Percentiles rank a stretch among this genome's conserved stretches.
Evolutionary conservation across 2,113 vertebrate genomes (phyloP).

Genomic region (Hypocryptadius cinnamomeus): DNA sequence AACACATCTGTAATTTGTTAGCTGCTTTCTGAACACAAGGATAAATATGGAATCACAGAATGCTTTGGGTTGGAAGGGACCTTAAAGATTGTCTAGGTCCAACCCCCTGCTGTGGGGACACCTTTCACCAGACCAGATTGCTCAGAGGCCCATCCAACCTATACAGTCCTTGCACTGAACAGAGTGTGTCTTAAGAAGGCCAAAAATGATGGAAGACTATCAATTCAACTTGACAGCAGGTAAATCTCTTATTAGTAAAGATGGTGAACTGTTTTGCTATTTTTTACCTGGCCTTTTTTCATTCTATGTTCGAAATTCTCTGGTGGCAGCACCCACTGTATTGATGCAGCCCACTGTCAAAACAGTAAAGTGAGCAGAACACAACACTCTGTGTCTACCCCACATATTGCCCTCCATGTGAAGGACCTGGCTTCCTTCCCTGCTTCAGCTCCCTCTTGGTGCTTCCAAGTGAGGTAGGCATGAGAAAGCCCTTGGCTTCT

Average conservation of each 20-base stretch:
- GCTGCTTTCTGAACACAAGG: background rate
- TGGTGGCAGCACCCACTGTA: background rate
- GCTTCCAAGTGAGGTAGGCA: background rate
- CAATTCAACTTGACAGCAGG: background rate
- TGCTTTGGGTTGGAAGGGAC: background rate
- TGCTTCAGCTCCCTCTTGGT: background rate
- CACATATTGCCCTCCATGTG: fast-evolving
- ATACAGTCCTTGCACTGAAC: background rate
- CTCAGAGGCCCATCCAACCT: background rate
- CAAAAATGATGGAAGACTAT: background rate
- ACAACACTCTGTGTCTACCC: background rate
- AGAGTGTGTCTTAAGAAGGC: background rate
- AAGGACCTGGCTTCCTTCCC: background rate
- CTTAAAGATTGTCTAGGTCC: background rate
- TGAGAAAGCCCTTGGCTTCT: background rate
- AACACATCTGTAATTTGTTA: background rate
- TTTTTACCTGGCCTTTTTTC: background rate
- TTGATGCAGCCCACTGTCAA: background rate
- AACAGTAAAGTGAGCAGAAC: background rate
- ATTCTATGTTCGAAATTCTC: background rate
- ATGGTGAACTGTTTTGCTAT: background rate
- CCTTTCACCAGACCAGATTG: background rate
- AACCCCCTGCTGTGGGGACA: background rate
- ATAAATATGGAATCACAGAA: background rate
- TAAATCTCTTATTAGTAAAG: background rate